A percentile compares a stretch with the other conserved stretches of the same genome.
These are phyloP conservation scores for Erythrocebus patas DNA, from an alignment of 2,113 vertebrate genomes.

Conservation along the genomic window DNA sequence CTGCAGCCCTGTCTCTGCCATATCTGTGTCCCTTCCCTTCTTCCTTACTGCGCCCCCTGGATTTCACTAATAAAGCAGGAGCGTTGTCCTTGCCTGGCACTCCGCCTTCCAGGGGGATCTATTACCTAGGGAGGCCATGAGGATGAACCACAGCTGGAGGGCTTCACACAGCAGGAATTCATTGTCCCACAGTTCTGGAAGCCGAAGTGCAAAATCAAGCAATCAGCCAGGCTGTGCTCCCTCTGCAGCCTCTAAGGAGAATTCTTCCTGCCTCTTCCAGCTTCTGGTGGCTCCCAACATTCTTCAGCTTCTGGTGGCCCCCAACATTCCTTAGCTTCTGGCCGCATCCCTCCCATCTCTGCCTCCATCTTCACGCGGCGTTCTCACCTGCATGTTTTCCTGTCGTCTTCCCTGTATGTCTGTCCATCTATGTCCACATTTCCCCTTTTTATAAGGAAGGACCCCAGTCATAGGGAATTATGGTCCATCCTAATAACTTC, in stretches of 20 bases:
- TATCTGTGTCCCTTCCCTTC: fast-evolving
- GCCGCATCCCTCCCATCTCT: fast-evolving
- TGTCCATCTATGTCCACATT: background rate
- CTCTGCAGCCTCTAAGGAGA: background rate
- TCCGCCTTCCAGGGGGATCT: fast-evolving
- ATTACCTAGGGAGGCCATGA: background rate
- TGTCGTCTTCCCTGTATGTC: background rate
- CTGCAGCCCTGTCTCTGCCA: background rate
- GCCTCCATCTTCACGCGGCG: fast-evolving
- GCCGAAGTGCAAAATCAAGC: background rate
- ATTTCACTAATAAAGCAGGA: too few species aligned
- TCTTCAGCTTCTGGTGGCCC: fast-evolving
- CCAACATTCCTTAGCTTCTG: background rate
- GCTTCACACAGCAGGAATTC: background rate
- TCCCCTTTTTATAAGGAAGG: background rate
- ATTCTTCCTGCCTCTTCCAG: background rate
- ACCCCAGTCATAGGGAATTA: background rate
- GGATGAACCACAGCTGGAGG: background rate
- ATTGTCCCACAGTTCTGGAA: background rate
- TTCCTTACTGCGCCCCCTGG: background rate
- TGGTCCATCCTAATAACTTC: background rate
- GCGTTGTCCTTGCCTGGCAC: fast-evolving
- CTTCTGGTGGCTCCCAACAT: too few species aligned
- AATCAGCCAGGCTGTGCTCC: background rate
- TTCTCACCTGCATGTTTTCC: background rate